phyloP scores from a whole-genome alignment of 2,888 invertebrate genomes.

The Lutraria lutraria region DNA sequence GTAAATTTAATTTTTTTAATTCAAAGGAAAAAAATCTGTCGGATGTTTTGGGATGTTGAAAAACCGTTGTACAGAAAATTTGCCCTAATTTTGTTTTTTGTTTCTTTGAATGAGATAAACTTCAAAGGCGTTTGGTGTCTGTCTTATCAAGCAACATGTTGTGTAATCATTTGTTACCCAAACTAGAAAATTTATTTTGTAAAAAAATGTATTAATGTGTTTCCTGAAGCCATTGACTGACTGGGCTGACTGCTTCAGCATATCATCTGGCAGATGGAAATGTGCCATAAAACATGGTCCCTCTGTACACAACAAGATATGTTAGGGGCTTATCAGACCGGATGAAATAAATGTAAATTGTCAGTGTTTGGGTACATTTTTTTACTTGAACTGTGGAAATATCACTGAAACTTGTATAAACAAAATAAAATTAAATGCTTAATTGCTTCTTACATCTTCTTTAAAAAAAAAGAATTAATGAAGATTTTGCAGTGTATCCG shows the following conservation, averaged over 20 bases:
- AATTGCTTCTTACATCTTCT: too few relatives aligned
- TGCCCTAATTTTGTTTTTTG: slow-evolving; percentile 22
- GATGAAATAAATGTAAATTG: neutral
- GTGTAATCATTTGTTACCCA: slow-evolving; percentile 45
- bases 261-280: neutral
- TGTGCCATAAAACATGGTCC: neutral
- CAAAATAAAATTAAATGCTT: too few relatives aligned
- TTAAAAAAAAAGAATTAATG: too few relatives aligned
- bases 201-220: slow-evolving; percentile 29
- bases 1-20: neutral
- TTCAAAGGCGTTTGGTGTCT: slow-evolving; percentile 46
- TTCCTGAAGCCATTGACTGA: neutral
- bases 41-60: slow-evolving; percentile 2
- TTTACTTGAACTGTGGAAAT: neutral
- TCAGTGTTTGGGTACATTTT: neutral
- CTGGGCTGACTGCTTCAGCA: neutral
- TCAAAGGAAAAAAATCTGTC: neutral
- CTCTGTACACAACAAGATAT: neutral
- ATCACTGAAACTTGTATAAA: too few relatives aligned
- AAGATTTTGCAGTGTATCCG: too few relatives aligned
- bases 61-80: neutral
- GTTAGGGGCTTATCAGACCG: neutral
- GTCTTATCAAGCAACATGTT: slow-evolving; percentile 34
- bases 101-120: slow-evolving; percentile 28
- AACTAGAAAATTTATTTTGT: slow-evolving; percentile 50